These are phyloP conservation scores for Dioctria rufipes DNA, from an alignment of 2,888 invertebrate genomes.

Conservation along the genomic window DNA sequence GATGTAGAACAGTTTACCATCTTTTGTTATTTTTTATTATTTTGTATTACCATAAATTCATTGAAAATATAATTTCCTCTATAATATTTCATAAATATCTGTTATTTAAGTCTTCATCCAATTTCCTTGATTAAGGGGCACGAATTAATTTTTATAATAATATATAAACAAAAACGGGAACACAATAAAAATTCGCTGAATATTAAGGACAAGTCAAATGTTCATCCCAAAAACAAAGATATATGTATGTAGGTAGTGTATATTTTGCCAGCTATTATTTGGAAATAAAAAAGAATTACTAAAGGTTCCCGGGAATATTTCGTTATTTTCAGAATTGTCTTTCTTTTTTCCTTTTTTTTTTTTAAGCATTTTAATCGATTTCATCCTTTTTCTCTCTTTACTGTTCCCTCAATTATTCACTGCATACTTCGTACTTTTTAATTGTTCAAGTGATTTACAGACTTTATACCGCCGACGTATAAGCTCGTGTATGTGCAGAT, in stretches of 20 bases:
- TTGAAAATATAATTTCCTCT: too few relatives aligned
- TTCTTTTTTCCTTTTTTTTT: neutral
- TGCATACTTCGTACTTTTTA: conserved; percentile 51
- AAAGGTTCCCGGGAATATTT: neutral
- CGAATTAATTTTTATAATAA: too few relatives aligned
- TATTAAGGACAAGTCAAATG: too few relatives aligned
- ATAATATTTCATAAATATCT: too few relatives aligned
- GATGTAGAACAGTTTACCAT: too few relatives aligned
- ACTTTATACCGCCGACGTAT: conserved; percentile 3
- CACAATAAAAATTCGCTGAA: too few relatives aligned
- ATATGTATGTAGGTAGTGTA: neutral
- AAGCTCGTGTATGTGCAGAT: neutral
- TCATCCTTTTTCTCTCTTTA: conserved; percentile 15
- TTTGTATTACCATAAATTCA: too few relatives aligned
- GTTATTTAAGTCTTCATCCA: too few relatives aligned
- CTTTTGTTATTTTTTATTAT: too few relatives aligned
- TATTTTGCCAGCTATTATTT: neutral
- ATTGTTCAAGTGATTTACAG: conserved; percentile 53
- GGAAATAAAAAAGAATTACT: neutral
- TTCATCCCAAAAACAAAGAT: too few relatives aligned
- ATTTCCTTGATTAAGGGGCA: too few relatives aligned
- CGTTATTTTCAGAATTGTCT: neutral
- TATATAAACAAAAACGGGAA: too few relatives aligned
- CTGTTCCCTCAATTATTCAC: conserved; percentile 40
- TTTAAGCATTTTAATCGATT: conserved; percentile 43